A percentile compares a stretch with the other conserved stretches of the same genome.
Conservation (phyloP, 2,113 vertebrate species). For the Platichthys stellatus region DNA sequence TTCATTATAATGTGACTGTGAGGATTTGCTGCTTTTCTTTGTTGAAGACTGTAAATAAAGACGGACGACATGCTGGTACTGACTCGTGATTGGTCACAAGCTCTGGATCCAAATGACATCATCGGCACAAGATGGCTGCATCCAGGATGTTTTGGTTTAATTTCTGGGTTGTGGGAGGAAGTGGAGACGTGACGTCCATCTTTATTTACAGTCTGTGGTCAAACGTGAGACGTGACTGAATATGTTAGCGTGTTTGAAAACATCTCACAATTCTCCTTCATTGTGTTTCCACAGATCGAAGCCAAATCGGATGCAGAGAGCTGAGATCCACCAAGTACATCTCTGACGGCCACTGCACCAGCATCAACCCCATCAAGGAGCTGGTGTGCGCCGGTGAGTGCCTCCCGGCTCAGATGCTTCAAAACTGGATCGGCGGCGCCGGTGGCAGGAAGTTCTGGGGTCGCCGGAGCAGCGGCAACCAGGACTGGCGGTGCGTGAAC, state of each 20-base stretch:
- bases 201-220: no score
- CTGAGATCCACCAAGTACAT: conserved; percentile 97
- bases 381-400: conserved; percentile 96
- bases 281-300: conserved; percentile 78
- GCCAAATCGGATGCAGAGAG: conserved; percentile 93
- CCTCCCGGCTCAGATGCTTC: conserved; percentile 91
- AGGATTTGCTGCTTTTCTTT: background rate
- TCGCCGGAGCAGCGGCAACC: conserved; percentile 83
- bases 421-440: conserved; percentile 94
- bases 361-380: conserved; percentile 94
- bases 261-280: background rate
- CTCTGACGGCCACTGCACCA: conserved; percentile 96
- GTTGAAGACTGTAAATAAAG: background rate
- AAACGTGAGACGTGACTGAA: no score
- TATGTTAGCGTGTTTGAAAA: no score
- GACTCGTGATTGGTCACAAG: no score
- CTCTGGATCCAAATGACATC: background rate
- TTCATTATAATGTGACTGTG: background rate
- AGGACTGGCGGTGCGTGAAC: conserved; percentile 94
- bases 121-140: background rate
- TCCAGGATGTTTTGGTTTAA: no score
- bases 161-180: no score
- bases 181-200: no score
- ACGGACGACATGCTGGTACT: no score
- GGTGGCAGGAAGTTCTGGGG: conserved; percentile 91